Conservation (phyloP, 2,888 invertebrate species). For the Andrena marginata region DNA sequence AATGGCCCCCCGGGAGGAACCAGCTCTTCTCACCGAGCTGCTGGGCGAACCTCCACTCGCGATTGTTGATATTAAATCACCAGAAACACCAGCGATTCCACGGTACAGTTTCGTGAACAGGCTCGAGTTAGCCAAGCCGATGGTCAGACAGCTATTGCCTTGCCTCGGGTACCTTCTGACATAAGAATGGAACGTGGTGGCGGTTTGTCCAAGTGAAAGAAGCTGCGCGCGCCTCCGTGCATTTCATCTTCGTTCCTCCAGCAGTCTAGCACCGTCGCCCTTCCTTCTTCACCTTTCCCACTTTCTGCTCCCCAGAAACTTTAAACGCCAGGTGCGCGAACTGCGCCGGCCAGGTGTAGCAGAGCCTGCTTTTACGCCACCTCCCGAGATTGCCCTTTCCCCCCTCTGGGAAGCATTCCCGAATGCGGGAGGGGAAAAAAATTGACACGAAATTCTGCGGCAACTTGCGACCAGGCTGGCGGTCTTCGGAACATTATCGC, state of each 20-base stretch:
- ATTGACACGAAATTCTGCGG: neutral
- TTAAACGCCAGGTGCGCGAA: neutral
- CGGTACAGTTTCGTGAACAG: slow-evolving; percentile 4
- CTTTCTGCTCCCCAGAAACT: neutral
- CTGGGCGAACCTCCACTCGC: neutral
- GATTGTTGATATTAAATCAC: neutral
- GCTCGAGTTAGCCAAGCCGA: slow-evolving; percentile 37
- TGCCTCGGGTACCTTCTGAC: slow-evolving; percentile 51
- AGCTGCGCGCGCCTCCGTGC: slow-evolving; percentile 64
- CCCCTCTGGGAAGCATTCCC: neutral
- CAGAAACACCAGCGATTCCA: neutral
- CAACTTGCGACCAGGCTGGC: neutral
- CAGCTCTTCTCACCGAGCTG: neutral
- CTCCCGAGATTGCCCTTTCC: neutral
- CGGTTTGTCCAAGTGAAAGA: slow-evolving; percentile 66
- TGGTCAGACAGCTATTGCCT: slow-evolving; percentile 60
- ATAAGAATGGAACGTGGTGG: slow-evolving; percentile 55
- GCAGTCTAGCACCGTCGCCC: slow-evolving; percentile 12
- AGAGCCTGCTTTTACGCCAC: too few species aligned
- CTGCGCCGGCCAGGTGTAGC: neutral
- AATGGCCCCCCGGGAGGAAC: neutral
- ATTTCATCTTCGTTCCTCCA: slow-evolving; percentile 56
- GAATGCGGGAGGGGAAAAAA: neutral
- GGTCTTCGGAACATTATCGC: neutral
- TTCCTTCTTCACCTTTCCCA: slow-evolving; percentile 33